A percentile compares a stretch with the other conserved stretches of the same genome.
phyloP scores from a whole-genome alignment of 2,797 vertebrate species.

The Hippopotamyrus pictus region DNA sequence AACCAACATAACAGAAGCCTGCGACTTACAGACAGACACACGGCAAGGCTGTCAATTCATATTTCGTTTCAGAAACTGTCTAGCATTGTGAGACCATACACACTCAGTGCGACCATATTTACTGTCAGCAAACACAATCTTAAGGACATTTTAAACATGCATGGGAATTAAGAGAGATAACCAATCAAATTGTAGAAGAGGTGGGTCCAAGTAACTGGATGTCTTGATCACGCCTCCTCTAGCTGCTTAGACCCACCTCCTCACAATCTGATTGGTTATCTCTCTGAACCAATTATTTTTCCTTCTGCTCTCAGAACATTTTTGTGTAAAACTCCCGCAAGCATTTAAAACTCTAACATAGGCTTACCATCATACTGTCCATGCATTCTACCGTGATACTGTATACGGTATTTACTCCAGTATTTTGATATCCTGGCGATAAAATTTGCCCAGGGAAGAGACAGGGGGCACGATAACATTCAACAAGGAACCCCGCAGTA shows the following conservation, averaged over 20 bases:
- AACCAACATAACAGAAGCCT: neutral
- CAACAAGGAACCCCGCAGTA: neutral
- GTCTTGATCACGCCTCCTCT: neutral
- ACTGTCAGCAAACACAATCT: neutral
- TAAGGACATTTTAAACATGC: neutral
- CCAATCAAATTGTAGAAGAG: neutral
- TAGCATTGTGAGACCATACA: neutral
- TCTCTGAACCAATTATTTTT: neutral
- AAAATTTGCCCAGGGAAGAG: neutral
- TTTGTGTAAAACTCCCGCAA: neutral
- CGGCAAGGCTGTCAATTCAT: neutral
- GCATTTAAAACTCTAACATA: neutral
- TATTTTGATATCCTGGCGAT: neutral
- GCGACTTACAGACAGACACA: neutral
- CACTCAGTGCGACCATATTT: neutral
- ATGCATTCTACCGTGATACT: neutral
- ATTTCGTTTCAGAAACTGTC: neutral
- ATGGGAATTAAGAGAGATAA: neutral
- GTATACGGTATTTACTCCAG: neutral
- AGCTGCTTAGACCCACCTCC: neutral
- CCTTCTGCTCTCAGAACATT: neutral
- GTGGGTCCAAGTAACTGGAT: neutral
- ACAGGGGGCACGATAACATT: neutral
- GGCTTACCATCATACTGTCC: neutral
- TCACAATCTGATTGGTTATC: neutral